Conservation (phyloP, 2,113 vertebrate genomes). For the Leptobrachium ailaonicum region DNA sequence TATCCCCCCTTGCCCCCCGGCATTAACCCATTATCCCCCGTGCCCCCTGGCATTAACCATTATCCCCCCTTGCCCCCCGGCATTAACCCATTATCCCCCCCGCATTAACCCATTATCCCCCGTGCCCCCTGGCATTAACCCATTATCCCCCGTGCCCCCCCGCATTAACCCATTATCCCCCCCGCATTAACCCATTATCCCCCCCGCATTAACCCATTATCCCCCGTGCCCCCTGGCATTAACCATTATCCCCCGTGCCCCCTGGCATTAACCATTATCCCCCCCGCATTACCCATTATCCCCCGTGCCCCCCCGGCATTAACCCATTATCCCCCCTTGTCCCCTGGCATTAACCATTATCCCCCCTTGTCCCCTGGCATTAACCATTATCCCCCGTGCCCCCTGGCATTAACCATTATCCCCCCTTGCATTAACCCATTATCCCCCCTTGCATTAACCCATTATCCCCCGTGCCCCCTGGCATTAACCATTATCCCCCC, state of each 20-base stretch:
- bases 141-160: neutral
- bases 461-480: too few species aligned
- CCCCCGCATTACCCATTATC: too few species aligned
- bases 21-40: neutral
- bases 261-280: neutral
- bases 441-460: neutral
- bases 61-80: neutral
- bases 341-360: neutral
- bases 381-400: neutral
- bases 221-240: neutral
- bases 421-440: neutral
- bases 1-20: neutral
- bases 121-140: too few species aligned
- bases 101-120: too few species aligned
- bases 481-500: neutral
- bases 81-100: neutral
- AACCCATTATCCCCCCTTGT: neutral
- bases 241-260: neutral
- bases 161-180: neutral
- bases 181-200: neutral
- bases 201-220: neutral
- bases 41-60: neutral
- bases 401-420: neutral
- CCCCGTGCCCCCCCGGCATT: neutral
- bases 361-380: too few species aligned